A percentile compares a stretch with the other conserved stretches of the same genome.
These are phyloP conservation scores for Mus caroli DNA, from an alignment of 2,797 vertebrate species.

Conservation along the genomic window DNA sequence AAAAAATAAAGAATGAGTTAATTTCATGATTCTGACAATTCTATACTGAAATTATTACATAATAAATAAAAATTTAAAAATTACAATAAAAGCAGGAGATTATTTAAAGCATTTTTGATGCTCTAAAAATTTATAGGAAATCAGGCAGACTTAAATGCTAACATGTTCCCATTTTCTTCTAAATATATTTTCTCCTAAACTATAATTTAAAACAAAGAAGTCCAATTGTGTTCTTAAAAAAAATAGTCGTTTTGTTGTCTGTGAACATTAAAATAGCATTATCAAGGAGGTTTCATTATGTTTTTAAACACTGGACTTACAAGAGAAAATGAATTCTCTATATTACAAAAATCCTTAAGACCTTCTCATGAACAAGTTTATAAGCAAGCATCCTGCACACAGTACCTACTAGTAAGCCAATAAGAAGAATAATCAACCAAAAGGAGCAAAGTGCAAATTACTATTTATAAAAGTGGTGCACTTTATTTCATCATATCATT, in stretches of 20 bases:
- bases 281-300: conserved; percentile 19
- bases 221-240: conserved; percentile 34
- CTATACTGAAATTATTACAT: conserved; percentile 44
- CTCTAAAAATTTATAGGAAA: conserved; percentile 21
- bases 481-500: conserved; percentile 43
- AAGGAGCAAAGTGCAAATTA: conserved; percentile 24
- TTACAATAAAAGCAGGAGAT: background rate
- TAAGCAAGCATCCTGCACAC: background rate
- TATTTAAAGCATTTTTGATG: conserved; percentile 53
- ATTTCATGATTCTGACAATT: conserved; percentile 27
- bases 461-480: background rate
- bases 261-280: conserved; percentile 42
- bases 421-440: background rate
- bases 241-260: conserved; percentile 27
- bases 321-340: conserved; percentile 48
- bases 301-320: conserved; percentile 45
- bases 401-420: background rate
- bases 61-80: background rate
- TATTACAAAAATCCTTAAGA: conserved; percentile 49
- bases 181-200: conserved; percentile 49
- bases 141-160: conserved; percentile 7
- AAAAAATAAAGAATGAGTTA: background rate
- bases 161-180: conserved; percentile 26
- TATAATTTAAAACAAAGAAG: conserved; percentile 32
- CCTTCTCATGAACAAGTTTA: conserved; percentile 5